Percentiles rank a stretch among this genome's conserved stretches.
Conservation (phyloP, 2,888 invertebrate genomes). For the Cylindroiulus punctatus region DNA sequence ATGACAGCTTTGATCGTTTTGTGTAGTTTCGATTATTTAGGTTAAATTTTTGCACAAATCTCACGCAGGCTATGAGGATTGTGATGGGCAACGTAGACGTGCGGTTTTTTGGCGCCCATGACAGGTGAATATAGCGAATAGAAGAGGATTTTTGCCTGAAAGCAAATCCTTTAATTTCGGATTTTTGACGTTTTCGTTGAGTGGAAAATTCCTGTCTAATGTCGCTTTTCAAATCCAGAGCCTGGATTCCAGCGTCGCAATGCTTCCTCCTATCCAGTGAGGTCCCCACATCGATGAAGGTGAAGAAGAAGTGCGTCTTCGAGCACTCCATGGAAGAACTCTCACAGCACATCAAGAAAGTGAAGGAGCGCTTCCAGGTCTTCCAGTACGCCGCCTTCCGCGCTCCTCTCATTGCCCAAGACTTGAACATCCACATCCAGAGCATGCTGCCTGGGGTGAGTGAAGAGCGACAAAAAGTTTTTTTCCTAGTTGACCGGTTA, state of each 20-base stretch:
- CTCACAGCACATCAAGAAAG: constrained; percentile 78
- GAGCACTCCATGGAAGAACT: constrained; percentile 78
- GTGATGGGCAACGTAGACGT: constrained; percentile 82
- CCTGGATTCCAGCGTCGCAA: constrained; percentile 87
- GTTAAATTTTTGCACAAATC: neutral
- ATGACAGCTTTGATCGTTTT: neutral
- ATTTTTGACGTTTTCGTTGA: neutral
- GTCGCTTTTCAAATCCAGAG: constrained; percentile 68
- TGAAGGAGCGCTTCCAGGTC: constrained; percentile 76
- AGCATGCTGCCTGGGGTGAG: constrained; percentile 55
- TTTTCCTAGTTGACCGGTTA: too few relatives aligned
- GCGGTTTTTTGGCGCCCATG: constrained; percentile 94
- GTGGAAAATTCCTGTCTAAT: neutral
- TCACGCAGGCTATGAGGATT: constrained; percentile 73
- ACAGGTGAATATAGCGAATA: constrained; percentile 66
- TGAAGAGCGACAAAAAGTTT: neutral
- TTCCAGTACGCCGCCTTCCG: constrained; percentile 80
- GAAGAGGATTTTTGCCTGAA: neutral
- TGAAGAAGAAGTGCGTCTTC: constrained; percentile 69
- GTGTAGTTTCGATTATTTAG: neutral
- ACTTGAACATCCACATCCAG: constrained; percentile 56
- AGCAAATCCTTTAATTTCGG: neutral
- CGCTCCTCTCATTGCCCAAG: constrained; percentile 74
- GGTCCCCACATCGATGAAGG: constrained; percentile 70
- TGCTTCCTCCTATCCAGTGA: constrained; percentile 84